A percentile compares a stretch with the other conserved stretches of the same genome.
Evolutionary conservation across 2,888 invertebrate species (phyloP).

Genomic region (Acronicta alni): DNA sequence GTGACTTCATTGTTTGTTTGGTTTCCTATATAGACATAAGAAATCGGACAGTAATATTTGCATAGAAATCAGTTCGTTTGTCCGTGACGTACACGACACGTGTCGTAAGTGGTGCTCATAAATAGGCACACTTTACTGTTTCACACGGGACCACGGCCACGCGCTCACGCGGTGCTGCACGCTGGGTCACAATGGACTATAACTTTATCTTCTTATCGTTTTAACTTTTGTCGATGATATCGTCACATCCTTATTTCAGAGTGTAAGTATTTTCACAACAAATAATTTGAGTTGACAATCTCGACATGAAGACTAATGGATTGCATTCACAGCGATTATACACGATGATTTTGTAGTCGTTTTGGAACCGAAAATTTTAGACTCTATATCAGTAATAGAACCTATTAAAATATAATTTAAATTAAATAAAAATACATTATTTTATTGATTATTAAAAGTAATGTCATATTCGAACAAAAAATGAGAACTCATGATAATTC

Average conservation of each 20-base stretch:
- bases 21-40: constrained; percentile 1
- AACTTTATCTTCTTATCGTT: constrained; percentile 13
- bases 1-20: not conserved
- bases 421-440: too few relatives aligned
- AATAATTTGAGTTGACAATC: constrained; percentile 69
- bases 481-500: too few relatives aligned
- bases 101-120: constrained; percentile 10
- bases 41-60: constrained; percentile 5
- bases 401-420: too few relatives aligned
- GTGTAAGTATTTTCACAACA: constrained; percentile 66
- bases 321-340: constrained; percentile 61
- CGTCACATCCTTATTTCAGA: constrained; percentile 25
- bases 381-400: too few relatives aligned
- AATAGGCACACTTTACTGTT: constrained; percentile 21
- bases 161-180: not conserved
- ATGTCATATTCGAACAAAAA: too few relatives aligned
- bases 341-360: too few relatives aligned
- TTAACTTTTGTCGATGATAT: constrained; percentile 18
- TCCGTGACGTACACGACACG: not conserved
- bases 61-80: constrained; percentile 26
- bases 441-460: too few relatives aligned
- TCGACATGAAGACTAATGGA: constrained; percentile 74
- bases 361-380: too few relatives aligned
- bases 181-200: not conserved
- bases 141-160: not conserved